Base-by-base conservation (phyloP, 1,140 invertebrate species). In the Hyphantria cunea region DNA sequence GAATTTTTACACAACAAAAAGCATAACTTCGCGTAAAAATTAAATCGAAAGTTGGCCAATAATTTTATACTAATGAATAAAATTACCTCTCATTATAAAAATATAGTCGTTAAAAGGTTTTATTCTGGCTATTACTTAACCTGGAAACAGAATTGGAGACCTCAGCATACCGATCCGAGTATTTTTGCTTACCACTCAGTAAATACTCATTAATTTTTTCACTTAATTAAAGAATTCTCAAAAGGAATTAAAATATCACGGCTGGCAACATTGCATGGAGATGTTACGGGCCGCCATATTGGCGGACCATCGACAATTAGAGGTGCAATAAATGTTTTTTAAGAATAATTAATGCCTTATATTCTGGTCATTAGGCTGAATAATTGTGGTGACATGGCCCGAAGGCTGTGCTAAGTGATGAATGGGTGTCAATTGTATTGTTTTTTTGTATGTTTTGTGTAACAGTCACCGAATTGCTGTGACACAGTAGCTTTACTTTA, bases 321-420 rank as follows among this genome's bases (percentile, higher is more conserved):
- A 44, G 45, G 44, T 37, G 31, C 25, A 56, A 56, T 58, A 58
- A 51, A 63, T 52, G 49, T 51, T 64, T 68, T 61, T 51, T 31
- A 59, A 48, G 13, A 15, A 12, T 58, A 58, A 58, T 58, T 58
- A 58, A 54, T 39, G 10, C 69, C 64, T 68, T 69, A 67, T 54
- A 41, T 17, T 25, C 44, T 34, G 31, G 41, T 64, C 62, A 65
- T 69, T 72, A 72, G 52, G 58, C 61, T 54, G 13, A 53, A 63
- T 69, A 62, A 66, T 64, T 58, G 59, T 61, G 67, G 60, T 70
- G 64, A 70, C 34, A 47, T 48, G 15, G 34, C 48, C 50, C 60
- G 51, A 54, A 64, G 65, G 54, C 41, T 44, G 5, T 39, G 41
- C 9, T 6, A 56, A 56, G 53, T 56, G 44, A 58, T 49, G 55